Evolutionary conservation across 2,113 vertebrate species (phyloP), one percentile per base, ranked within the genome.

Genomic region (Emydura subglobosa): DNA sequence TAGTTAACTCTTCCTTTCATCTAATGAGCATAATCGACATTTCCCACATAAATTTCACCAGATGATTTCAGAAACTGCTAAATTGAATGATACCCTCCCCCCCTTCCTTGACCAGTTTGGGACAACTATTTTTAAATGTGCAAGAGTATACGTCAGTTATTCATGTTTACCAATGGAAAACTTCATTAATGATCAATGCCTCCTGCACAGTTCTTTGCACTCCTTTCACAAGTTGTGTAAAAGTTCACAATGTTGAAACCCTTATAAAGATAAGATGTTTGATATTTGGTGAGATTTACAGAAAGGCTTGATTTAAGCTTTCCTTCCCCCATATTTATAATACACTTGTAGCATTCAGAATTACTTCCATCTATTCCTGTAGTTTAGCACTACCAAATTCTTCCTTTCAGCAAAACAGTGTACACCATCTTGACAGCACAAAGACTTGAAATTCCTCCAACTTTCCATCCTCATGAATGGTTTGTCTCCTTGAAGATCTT

Each of bases 1-100:
- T 85, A 95, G 85, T 83, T 95, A 95, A 95, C 94, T 65, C 39
- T 88, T 93, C 81, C 85, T 96, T 94, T 79, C 54, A 88, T 89
- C 88, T 82, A 91, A 96, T 74, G 39, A 74, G 22, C 22, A 74
- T 44, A 44, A 74, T 44, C 39, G 39, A 74, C 21, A 44, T 74
- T 74, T 74, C 72, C 39, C 39, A 68, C 24, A 14, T 76, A 76
- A 76, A 76, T 76, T 76, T 76, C 24, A 76, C 72, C 4, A 22
- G 39, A n/a, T 68, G 14, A 68, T 44, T 44, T 44, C 72, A 42
- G 72, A 25, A 25, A 44, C 42, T 42, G 21, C 24, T 76, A 42
- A 24, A 76, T 25, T 76, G 39, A 21, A 24, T 74, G 39, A 76
- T 76, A 21, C 13, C 9, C 5, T 17, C n/a, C 5, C 4, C 21